phyloP scores from a whole-genome alignment of 2,797 vertebrate genomes.

The Accipiter fasciatus region DNA sequence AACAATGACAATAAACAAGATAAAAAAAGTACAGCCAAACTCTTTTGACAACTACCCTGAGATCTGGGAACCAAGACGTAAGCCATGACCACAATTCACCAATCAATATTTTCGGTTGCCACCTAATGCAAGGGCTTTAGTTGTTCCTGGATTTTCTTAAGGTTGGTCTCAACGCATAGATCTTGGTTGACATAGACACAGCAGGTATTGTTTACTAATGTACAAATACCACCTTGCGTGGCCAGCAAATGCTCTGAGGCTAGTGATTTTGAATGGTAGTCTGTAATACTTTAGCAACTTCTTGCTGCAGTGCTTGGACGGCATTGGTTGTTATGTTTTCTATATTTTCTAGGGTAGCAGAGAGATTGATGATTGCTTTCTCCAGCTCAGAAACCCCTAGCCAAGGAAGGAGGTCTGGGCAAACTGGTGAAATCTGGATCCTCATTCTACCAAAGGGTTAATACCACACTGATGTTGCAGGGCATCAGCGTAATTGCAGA shows the following conservation, averaged over 20 bases:
- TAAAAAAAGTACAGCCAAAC: background rate
- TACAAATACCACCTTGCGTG: background rate
- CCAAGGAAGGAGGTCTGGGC: background rate
- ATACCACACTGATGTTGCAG: background rate
- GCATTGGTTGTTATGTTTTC: background rate
- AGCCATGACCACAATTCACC: background rate
- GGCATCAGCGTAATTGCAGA: background rate
- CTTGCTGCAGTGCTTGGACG: background rate
- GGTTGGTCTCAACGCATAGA: background rate
- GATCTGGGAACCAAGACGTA: background rate
- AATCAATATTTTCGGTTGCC: background rate
- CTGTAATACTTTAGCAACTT: background rate
- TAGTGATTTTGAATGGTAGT: background rate
- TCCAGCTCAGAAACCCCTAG: background rate
- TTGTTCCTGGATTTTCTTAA: background rate
- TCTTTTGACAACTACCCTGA: background rate
- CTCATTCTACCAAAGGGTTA: background rate
- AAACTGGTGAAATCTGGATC: background rate
- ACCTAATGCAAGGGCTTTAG: background rate
- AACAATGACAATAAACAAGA: background rate
- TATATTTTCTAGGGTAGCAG: background rate
- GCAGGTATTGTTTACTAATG: background rate
- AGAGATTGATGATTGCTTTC: background rate
- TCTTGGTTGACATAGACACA: background rate
- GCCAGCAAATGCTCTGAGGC: background rate